Evolutionary conservation across 2,888 invertebrate genomes (phyloP).

Genomic region (Heterodera filipjevi): DNA sequence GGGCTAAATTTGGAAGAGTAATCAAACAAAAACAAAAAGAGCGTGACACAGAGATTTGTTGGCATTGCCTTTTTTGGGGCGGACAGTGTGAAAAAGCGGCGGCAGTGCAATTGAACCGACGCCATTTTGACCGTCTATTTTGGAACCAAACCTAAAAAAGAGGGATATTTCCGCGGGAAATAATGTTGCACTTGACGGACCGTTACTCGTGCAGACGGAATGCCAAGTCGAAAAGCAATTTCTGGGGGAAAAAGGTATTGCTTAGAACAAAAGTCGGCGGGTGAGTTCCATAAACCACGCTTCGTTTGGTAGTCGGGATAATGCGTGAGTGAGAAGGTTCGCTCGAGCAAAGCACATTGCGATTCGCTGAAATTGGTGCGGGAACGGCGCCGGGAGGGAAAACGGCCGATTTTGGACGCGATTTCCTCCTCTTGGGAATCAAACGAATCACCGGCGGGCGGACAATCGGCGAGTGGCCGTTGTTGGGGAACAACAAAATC

Average conservation of each 20-base stretch:
- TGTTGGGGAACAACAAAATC: not conserved
- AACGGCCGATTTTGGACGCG: not conserved
- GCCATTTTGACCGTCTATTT: constrained; percentile 49
- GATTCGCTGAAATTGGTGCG: constrained; percentile 59
- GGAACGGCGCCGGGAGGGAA: constrained; percentile 41
- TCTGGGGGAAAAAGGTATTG: constrained; percentile 13
- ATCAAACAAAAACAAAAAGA: not conserved
- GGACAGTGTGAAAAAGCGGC: not conserved
- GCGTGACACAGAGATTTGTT: too few relatives aligned
- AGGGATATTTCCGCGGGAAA: not conserved
- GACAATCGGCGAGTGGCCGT: not conserved
- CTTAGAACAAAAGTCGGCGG: not conserved
- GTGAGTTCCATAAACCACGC: constrained; percentile 18
- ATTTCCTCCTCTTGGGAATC: constrained; percentile 23
- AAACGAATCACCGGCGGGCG: not conserved
- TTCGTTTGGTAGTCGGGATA: constrained; percentile 55
- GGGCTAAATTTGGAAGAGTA: not conserved
- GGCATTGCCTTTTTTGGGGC: constrained; percentile 11
- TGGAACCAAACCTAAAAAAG: constrained; percentile 57
- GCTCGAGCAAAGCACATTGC: constrained; percentile 53
- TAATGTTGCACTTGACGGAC: constrained; percentile 40
- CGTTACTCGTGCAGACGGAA: constrained; percentile 58
- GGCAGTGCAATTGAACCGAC: constrained; percentile 28
- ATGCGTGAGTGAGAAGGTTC: constrained; percentile 53
- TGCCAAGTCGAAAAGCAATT: constrained; percentile 48